These are phyloP conservation scores for Anthopleura xanthogrammica DNA, from an alignment of 92 coral and sea anemone species.

Conservation along the genomic window DNA sequence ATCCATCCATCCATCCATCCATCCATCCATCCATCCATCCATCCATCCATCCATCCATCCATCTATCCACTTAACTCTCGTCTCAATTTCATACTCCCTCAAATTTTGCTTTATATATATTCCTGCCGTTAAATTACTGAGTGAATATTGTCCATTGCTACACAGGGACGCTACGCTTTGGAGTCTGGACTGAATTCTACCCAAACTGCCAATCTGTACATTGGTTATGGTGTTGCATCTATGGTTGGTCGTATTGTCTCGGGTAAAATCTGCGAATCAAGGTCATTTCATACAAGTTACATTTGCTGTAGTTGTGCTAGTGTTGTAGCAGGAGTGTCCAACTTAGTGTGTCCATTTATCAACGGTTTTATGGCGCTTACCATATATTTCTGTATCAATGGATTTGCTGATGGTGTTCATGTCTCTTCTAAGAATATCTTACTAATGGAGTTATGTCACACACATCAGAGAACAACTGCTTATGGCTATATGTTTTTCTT, in stretches of 20 bases:
- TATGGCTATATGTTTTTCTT: background rate
- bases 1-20: no score
- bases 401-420: background rate
- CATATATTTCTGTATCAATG: constrained; percentile 7
- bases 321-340: background rate
- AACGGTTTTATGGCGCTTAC: background rate
- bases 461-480: background rate
- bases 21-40: no score
- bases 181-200: background rate
- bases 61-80: no score
- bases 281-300: background rate
- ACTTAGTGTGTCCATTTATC: background rate
- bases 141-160: no score
- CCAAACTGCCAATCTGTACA: constrained; percentile 3
- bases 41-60: no score
- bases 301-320: background rate
- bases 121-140: no score
- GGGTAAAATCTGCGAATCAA: background rate
- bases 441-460: background rate
- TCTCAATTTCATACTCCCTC: no score
- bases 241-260: constrained; percentile 8
- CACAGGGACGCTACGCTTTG: constrained; percentile 16
- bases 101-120: no score
- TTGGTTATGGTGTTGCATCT: background rate
- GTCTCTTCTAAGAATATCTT: background rate